Base-by-base conservation (phyloP, 2,888 invertebrate species). In the Linnaemya vulpina region DNA sequence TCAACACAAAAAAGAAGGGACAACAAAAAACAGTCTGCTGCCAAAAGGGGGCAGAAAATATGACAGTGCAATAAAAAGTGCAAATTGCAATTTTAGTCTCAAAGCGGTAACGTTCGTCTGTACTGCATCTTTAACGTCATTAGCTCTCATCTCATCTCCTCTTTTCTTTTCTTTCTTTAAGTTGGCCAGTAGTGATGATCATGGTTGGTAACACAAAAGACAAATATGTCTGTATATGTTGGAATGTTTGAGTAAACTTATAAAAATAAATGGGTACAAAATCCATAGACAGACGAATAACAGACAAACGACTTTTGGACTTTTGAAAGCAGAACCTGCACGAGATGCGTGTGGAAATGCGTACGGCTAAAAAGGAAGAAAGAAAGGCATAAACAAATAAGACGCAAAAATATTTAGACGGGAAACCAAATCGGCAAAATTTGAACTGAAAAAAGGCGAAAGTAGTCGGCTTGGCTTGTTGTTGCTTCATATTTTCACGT, bases 391-490 rank as follows among this genome's bases (percentile, higher is more conserved):
- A 17, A 17, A 53, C 9, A 58, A 49, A 74, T 38, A 30, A 49
- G 55, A 65, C 15, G 22, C 60, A 65, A 62, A 71, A 55, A 73
- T 51, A 15, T 51, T 63, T 15, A 73, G 49, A 51, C 22, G 9
- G 3, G 53, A 63, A 40, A 74, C 35, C 58, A 75, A 62, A 55
- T 75, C 51, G 1, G 53, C 70, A 71, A 76, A 74, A 70, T 49
- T 25, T 51, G 15, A 80, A 49, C 30, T n/a, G 11, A 75, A 78
- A 43, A 74, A 82, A 82, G 82, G 82, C 85, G 82, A 85, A 85
- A 85, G 82, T 82, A 60, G 74, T 85, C 68, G 2, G 5, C 30
- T 85, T 73, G 2, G 5, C 30, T 30, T 30, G 30, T 30, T 75
- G 74, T 85, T 74, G 70, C 67, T 75, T 60, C 51, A 71, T 74